Evolutionary conservation across 2,888 invertebrate genomes (phyloP), one percentile per base, ranked within the genome.

Genomic region (Drosophila siamana): DNA sequence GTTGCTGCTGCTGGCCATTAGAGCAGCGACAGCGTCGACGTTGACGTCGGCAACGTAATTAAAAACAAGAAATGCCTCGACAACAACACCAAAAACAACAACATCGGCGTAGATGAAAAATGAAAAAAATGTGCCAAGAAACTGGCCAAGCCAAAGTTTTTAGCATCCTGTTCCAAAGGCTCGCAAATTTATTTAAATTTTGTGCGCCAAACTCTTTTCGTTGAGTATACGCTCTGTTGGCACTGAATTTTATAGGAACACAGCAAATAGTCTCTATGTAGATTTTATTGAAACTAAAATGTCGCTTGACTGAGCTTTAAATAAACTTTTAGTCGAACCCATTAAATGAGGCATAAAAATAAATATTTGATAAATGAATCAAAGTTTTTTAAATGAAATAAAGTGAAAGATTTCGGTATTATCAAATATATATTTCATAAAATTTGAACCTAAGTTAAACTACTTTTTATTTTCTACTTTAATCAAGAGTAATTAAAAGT

Each of bases 131-230:
- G 77, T 74, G 87, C 87, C 85, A 86, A 86, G 82, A 69, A 75
- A 68, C 59, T 64, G 80, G 65, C n/a, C 65, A 64, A 69, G 64
- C 26, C 30, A 47, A 43, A 44, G 51, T 44, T 50, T 43, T 24
- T 30, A 8, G 43, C 46, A 61, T 11, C 43, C 16, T 36, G 16
- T 56, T 30, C 24, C 33, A 62, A 50, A 57, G 71, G 59, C 43
- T 51, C 16, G 55, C 55, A 71, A 68, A 84, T 83, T 81, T 84
- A 83, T 83, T 83, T 83, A 86, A 83, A 83, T 83, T 84, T 63
- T 65, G 73, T 68, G 62, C 46, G 59, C 59, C 64, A 38, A 80
- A 86, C 84, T 81, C 78, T 77, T 79, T 55, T 57, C 8, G 9
- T 40, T 6, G 19, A 8, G 24, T 3, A 13, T 44, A 48, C 28